Base-by-base conservation (phyloP, 2,888 invertebrate genomes). In the Tyria jacobaeae region DNA sequence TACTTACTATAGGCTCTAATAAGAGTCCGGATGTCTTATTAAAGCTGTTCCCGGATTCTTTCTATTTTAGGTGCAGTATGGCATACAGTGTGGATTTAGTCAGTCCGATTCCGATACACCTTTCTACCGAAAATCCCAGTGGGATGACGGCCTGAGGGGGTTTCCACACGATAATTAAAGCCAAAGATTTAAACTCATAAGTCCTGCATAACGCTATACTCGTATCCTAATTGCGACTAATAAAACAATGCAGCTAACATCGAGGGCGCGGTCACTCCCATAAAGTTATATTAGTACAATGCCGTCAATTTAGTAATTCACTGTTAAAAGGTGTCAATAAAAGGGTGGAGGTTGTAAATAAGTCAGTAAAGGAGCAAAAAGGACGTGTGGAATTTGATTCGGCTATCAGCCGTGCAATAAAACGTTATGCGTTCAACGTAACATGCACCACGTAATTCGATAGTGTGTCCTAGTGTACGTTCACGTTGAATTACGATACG, bases 381-480 rank as follows among this genome's bases (percentile, higher is more conserved):
- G 81, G 84, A 82, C 78, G 73, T 73, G 72, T 71, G 75, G 79
- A 77, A 82, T 86, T 83, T 83, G 87, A 77, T 71, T 77, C 66
- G 84, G 71, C 82, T 81, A 86, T 88, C 81, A 76, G 80, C 62
- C 74, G 62, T 68, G 75, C 83, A 83, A 81, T 90, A 88, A 90
- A 90, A 89, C 75, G 86, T 87, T 84, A 88, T 84, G 85, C 84
- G 80, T 72, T 60, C 73, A 69, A 79, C 73, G 84, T 83, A 83
- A 89, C 87, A 83, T 79, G 84, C 73, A 78, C 76, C 78, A 66
- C 71, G 88, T 87, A 83, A 88, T 83, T 80, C 82, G 84, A 88
- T 87, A 87, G 83, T 86, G 83, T 80, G 85, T 81, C 79, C 70
- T 83, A 77, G 75, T 73, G 67, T 66, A 48, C 60, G 79, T 73